Base-by-base conservation (phyloP, 2,113 vertebrate genomes). In the Notarius lentiginosus region DNA sequence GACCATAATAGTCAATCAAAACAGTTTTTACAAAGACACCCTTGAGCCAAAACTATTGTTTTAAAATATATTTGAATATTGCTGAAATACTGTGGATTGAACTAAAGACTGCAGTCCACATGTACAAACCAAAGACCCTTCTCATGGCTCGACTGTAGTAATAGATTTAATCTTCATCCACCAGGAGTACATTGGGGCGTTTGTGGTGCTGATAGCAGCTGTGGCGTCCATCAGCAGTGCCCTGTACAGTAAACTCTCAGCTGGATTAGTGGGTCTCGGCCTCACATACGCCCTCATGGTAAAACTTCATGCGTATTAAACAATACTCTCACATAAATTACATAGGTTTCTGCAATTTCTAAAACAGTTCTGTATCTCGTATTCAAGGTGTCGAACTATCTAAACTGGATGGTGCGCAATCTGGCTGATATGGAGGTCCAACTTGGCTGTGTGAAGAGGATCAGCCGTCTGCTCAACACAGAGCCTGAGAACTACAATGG, bases 401-500 rank as follows among this genome's bases (percentile, higher is more conserved):
- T 99, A 95, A 99, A 99, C 91, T 99, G 98, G 98, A 98, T 99
- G 96, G 98, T 99, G 93, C 96, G 98, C 84, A 99, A 99, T 91
- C 94, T 99, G 93, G 98, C 98, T 3, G 98, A 99, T 93, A 98
- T 99, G 97, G 98, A 99, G 93, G 97, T 99, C 41, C 98, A 99
- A 93, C 95, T 99, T 79, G 97, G 97, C 75, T 97, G 97, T 0
- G 97, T 99, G 92, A 98, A 98, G 91, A 97, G 97, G 81, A 97
- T 99, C 92, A 97, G 97, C 11, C 93, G 96, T 30, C 96, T 99
- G 85, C 96, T 99, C 90, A 95, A 97, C 93, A 99, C 97, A 0
- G 96, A 98, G 89, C 96, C 97, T 0, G 98, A 99, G 95, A 97
- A 95, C 92, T 98, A 99, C 0, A 96, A 97, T 89, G 98, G 98